Base-by-base conservation (phyloP, 92 coral and sea anemone species). In the Phenganax subtilis region DNA sequence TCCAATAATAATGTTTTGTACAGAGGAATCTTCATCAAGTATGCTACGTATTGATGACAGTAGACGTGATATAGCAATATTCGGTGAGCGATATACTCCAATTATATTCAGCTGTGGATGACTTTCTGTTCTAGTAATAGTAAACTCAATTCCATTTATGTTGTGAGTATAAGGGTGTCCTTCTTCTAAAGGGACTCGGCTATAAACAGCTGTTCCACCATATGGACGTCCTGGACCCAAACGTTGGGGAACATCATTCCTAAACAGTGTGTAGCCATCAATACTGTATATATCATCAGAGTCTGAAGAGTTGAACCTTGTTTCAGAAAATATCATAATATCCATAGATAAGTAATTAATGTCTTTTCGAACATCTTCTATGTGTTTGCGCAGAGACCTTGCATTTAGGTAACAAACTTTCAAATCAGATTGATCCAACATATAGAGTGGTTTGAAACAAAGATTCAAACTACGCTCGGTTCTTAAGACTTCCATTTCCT, bases 171-270 rank as follows among this genome's bases (percentile, higher is more conserved):
- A 87, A 80, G 88, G 86, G 69, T 89, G 84, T 60, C 92, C 88
- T 62, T 89, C 86, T 77, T 87, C 74, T 59, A 80, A 87, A 76
- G 87, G 88, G 80, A 89, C 63, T 67, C 90, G 88, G 66, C 77
- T 89, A 76, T 89, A 87, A n/a, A 89, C 88, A 73, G 88, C 90
- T 70, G 85, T 89, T 31, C 90, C 92, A 73, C 86, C 88, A 87
- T 57, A 87, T 28, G 86, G 92, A 55, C 88, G 54, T 89, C 55
- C 75, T 84, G 80, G 87, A 68, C 44, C n/a, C 58, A 81, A 15
- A 71, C 71, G 71, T 71, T 74, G 82, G 75, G 55, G 53, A 69
- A 29, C 82, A 71, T 85, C 88, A 85, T 85, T 85, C 53, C 88
- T 71, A 57, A 80, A 85, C 64, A 85, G 31, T 17, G 54, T 64